Evolutionary conservation across 2,888 invertebrate species (phyloP), one percentile per base, ranked within the genome.

Genomic region (Elegia similella): DNA sequence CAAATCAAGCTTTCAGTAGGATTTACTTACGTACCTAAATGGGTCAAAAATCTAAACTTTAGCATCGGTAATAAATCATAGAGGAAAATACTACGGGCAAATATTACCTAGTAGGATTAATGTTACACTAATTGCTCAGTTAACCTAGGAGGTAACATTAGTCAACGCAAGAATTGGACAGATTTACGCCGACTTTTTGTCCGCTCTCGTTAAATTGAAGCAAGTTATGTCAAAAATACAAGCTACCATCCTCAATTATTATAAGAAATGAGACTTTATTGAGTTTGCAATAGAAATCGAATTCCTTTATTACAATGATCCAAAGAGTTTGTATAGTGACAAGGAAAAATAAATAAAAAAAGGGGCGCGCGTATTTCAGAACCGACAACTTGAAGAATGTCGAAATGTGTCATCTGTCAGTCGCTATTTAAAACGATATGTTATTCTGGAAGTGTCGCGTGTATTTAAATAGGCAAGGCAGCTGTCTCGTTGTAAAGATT

Each of bases 371-470:
- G 84, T 88, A 86, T 89, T 87, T 88, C 86, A 88, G 84, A 84
- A 84, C 79, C 80, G 87, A 89, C 89, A 89, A 89, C 89, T 89
- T 89, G 87, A 90, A 86, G 88, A 88, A 90, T 90, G 89, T 88
- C 84, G 86, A 90, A 88, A 91, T 88, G 90, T 91, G 91, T 91
- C 91, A 88, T 86, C 90, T 91, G 91, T 91, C 91, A 90, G 82
- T 88, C 77, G 90, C 86, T 81, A 84, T 91, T 91, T 90, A 91
- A 85, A 88, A 80, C 88, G 85, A 90, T 90, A 88, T 89, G 89
- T 90, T 90, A 87, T 86, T 88, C 80, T 80, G 80, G 75, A 86
- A 82, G 82, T 80, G 83, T 78, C 80, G 72, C 80, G 77, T 80
- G 80, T 83, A 81, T 86, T 85, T 80, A 84, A 86, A 87, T 86